A percentile compares a stretch with the other conserved stretches of the same genome.
phyloP scores from a whole-genome alignment of 2,797 vertebrate genomes.

The Anisognathus igniventris region DNA sequence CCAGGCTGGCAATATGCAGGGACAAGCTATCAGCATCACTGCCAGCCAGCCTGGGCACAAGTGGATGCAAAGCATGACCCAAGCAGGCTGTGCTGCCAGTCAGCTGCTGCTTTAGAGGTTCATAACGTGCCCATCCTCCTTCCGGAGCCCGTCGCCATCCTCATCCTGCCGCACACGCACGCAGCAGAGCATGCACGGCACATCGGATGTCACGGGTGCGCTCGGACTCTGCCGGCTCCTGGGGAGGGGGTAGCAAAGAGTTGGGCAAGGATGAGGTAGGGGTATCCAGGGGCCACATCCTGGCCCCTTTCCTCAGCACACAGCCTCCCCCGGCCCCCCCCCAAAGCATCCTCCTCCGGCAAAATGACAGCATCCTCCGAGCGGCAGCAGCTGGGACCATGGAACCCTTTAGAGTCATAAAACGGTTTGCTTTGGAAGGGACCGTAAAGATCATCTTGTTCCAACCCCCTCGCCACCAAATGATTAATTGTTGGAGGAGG shows the following conservation, averaged over 20 bases:
- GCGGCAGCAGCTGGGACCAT: neutral
- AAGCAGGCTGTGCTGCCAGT: neutral
- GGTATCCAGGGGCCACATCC: neutral
- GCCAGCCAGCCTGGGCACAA: neutral
- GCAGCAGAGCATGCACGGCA: neutral
- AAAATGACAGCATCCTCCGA: neutral
- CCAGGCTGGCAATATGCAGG: neutral
- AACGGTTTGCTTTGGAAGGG: neutral
- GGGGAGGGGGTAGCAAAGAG: neutral
- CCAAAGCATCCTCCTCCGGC: neutral
- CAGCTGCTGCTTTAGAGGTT: neutral
- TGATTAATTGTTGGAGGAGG: neutral
- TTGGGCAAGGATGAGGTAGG: neutral
- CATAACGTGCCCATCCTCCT: neutral
- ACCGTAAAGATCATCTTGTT: neutral
- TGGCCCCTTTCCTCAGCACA: neutral
- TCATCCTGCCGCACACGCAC: neutral
- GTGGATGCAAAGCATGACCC: neutral
- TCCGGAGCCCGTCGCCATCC: neutral
- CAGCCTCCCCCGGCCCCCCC: fast-evolving
- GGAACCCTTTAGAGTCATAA: neutral
- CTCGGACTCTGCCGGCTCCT: neutral
- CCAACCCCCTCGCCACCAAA: neutral
- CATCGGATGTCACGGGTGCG: neutral
- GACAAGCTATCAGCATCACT: neutral